Base-by-base conservation (phyloP, 2,113 vertebrate species). In the Dipodomys stephensi region DNA sequence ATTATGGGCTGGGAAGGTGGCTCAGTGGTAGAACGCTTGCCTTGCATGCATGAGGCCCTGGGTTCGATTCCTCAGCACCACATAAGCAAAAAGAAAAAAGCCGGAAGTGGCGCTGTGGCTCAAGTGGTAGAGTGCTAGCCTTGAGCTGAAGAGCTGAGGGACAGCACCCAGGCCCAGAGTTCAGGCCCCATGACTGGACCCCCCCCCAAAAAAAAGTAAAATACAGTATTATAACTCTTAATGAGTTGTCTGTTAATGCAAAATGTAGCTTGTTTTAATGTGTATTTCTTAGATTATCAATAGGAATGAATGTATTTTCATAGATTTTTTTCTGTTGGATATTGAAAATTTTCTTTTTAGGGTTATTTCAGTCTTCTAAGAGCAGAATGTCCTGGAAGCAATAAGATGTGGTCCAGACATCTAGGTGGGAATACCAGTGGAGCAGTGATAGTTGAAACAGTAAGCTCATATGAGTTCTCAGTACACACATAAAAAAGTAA, bases 271-370 rank as follows among this genome's bases (percentile, higher is more conserved):
- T 71, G 13, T 80, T 88, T 94, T 73, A 90, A 67, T 28, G 4
- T 72, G 16, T n/a, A 57, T 86, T 92, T 86, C 88, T 93, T 65
- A 67, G 64, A 65, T 83, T 67, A 76, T 81, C 74, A 77, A 53
- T 65, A 76, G 57, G 39, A 68, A 84, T 72, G 73, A 72, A 65
- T 46, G 13, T 83, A 64, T 78, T 92, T 92, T 92, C 57, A 67
- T 39, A 87, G 62, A 19, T 87, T 74, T 91, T 57, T 57, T 57
- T 57, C 12, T 90, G 35, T 57, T 87, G 5, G 72, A 15, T 46
- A 23, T 84, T 87, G 74, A 60, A 64, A 25, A 23, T 71, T 88
- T 84, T 88, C 80, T 1, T 74, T 67, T 39, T 46, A 65, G 28
- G 46, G 25, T 88, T 49, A 23, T n/a, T 88, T 82, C 60, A 25